These are phyloP conservation scores for Nothocercus julius DNA, from an alignment of 2,113 vertebrate species.

Conservation along the genomic window DNA sequence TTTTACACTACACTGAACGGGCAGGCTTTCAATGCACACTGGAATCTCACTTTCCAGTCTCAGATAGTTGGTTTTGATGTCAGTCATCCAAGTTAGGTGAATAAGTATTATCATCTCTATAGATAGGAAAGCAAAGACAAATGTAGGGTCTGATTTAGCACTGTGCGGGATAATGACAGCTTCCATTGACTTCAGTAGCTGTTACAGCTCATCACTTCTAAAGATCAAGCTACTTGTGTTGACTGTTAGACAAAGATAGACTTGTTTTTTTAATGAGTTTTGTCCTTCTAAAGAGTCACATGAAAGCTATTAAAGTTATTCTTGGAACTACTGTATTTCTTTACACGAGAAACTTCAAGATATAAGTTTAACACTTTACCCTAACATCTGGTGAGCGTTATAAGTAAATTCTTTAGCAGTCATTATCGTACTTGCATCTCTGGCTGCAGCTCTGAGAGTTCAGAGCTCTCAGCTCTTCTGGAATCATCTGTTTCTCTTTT, in stretches of 20 bases:
- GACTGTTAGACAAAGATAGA: background rate
- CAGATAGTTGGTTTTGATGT: background rate
- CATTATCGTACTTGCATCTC: background rate
- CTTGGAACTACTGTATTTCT: background rate
- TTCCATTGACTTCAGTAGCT: constrained; percentile 7
- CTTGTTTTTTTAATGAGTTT: background rate
- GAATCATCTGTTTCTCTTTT: background rate
- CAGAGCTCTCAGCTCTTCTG: background rate
- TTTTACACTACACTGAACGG: background rate
- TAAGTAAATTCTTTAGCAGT: background rate
- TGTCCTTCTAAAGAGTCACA: background rate
- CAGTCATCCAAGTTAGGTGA: background rate
- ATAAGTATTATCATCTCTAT: background rate
- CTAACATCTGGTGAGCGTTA: background rate
- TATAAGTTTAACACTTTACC: background rate
- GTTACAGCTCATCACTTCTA: background rate
- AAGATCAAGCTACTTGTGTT: background rate
- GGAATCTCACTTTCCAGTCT: background rate
- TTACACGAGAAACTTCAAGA: background rate
- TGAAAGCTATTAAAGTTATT: background rate
- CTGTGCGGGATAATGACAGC: background rate
- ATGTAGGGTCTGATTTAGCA: background rate
- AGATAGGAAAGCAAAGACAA: background rate
- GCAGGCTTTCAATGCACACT: background rate
- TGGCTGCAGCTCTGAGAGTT: background rate